Base-by-base conservation (phyloP, 1,140 invertebrate genomes). In the Rhagoletis zephyria region DNA sequence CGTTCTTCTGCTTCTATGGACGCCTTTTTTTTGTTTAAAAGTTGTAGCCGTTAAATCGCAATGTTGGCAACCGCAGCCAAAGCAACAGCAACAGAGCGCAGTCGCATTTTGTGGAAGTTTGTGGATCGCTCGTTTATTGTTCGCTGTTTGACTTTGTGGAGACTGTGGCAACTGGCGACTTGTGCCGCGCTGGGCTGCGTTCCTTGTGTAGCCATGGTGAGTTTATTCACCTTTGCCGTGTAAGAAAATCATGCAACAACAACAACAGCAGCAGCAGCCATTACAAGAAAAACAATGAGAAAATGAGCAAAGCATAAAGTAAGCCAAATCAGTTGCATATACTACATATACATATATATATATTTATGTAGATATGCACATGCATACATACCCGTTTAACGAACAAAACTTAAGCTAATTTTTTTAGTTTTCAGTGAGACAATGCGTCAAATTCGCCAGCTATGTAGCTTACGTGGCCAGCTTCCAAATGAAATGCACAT, bases 231-330 rank as follows among this genome's bases (percentile, higher is more conserved):
- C 74, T 81, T 81, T 81, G 87, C 77, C 85, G 87, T 87, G 77
- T 87, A 87, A 87, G 87, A 65, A 81, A 87, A 81, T 87, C 77
- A 64, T 65, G 81, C 70, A 87, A 87, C 77, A 87, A 81, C 74
- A 87, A 87, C 85, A 87, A 63, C 65, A 87, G 45, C 56, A 87
- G 87, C 40, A 30, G 30, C 87, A 81, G 87, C 40, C 67, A 5
- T 40, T 81, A 51, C n/a, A 48, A 81, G 48, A 56, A 81, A 81
- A 81, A 81, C 45, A 56, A 51, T 56, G 10, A 81, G 48, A 81
- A 59, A 81, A 81, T 81, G 74, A 14, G 74, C 74, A 81, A 81
- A 81, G 74, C 74, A 56, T 81, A 81, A 81, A 56, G 74, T 81
- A 81, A 81, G 74, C 48, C 74, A 81, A 81, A 81, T 81, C 48